Conservation (phyloP, 2,888 invertebrate species). For the Cheilosia impressa region DNA sequence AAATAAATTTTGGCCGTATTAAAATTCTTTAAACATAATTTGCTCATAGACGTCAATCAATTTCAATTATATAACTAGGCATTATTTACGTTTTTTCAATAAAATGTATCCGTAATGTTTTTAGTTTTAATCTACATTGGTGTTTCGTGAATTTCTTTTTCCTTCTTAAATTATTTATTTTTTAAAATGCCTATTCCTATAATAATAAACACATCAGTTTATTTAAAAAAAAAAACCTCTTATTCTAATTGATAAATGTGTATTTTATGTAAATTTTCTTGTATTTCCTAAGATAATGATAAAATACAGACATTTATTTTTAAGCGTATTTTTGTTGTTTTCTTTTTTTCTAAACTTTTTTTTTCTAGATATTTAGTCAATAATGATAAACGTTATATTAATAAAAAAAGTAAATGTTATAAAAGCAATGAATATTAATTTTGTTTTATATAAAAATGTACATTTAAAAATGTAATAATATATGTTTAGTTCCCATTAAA, state of each 20-base stretch:
- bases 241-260: constrained; percentile 64
- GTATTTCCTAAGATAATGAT: constrained; percentile 54
- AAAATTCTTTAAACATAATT: constrained; percentile 33
- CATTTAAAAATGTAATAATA: constrained; percentile 72
- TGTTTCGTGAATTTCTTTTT: constrained; percentile 57
- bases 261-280: constrained; percentile 68
- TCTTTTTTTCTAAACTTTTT: constrained; percentile 13
- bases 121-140: constrained; percentile 57
- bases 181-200: constrained; percentile 12
- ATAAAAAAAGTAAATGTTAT: constrained; percentile 81
- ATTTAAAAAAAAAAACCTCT: constrained; percentile 45
- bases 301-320: constrained; percentile 71
- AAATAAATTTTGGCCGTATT: constrained; percentile 63
- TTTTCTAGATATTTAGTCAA: constrained; percentile 76
- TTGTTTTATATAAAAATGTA: constrained; percentile 71
- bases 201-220: constrained; percentile 26
- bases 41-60: constrained; percentile 37
- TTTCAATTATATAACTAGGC: neutral
- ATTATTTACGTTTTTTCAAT: constrained; percentile 35
- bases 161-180: constrained; percentile 17
- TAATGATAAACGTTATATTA: constrained; percentile 68
- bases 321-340: constrained; percentile 73
- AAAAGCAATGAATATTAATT: constrained; percentile 79
- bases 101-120: constrained; percentile 37
- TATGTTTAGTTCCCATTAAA: constrained; percentile 62